These are phyloP conservation scores for Girardia tigrina DNA, from an alignment of 2,888 invertebrate genomes.

Conservation along the genomic window DNA sequence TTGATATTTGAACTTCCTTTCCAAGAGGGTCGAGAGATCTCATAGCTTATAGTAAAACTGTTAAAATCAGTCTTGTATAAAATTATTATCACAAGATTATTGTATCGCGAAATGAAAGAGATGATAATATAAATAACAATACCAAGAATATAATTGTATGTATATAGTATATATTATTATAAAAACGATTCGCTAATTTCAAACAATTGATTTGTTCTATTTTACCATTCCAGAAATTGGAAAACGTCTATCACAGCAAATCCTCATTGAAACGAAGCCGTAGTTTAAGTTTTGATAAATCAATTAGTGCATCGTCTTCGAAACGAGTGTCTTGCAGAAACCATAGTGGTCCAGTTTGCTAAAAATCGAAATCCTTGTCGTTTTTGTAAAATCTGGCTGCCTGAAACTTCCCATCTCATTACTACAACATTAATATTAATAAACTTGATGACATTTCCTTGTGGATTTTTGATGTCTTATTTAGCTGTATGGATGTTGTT, in stretches of 20 bases:
- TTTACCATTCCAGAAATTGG: constrained; percentile 8
- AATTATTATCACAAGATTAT: too few species aligned
- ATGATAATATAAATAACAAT: too few species aligned
- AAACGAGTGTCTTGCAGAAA: constrained; percentile 9
- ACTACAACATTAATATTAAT: too few species aligned
- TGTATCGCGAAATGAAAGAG: too few species aligned
- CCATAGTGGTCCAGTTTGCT: neutral
- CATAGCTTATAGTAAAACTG: too few species aligned
- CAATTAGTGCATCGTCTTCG: neutral
- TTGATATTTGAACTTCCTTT: too few species aligned
- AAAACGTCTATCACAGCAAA: neutral
- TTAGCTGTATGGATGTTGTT: constrained; percentile 23
- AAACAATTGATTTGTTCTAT: neutral
- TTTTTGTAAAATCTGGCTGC: neutral
- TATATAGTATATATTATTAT: too few species aligned
- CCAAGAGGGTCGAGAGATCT: too few species aligned
- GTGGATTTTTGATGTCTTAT: constrained; percentile 1
- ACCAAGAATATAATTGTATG: too few species aligned
- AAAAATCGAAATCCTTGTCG: neutral
- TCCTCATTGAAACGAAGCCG: constrained; percentile 23
- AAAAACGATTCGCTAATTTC: too few species aligned
- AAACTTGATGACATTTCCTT: neutral
- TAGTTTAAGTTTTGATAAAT: constrained; percentile 23
- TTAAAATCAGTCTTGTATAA: too few species aligned
- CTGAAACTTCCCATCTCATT: too few species aligned